phyloP scores from a whole-genome alignment of 2,113 vertebrate genomes.

The Setophaga petechia region DNA sequence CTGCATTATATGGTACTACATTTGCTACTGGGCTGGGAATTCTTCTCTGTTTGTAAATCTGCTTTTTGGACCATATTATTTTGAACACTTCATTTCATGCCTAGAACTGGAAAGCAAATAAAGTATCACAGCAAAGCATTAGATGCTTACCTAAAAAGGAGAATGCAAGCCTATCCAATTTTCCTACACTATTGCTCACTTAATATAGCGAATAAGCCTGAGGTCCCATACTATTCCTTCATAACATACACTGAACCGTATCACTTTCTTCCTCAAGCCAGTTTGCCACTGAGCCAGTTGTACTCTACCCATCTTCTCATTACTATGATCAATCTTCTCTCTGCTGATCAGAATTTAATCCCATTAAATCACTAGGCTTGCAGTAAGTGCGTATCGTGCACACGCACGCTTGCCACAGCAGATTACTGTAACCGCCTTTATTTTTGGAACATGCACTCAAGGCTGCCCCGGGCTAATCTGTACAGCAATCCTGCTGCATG shows the following conservation, averaged over 20 bases:
- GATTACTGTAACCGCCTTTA: slow-evolving; percentile 32
- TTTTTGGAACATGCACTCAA: slow-evolving; percentile 11
- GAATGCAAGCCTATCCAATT: slow-evolving; percentile 26
- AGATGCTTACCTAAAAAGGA: slow-evolving; percentile 20
- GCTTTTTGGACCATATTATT: slow-evolving; percentile 24
- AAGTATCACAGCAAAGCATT: background rate
- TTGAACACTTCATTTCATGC: slow-evolving; percentile 45
- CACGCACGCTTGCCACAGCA: background rate
- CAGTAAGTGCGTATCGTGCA: background rate
- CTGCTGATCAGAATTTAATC: slow-evolving; percentile 54
- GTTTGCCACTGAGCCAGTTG: background rate
- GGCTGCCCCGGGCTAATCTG: background rate
- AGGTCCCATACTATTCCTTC: background rate
- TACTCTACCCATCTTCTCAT: slow-evolving; percentile 11
- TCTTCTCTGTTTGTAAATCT: slow-evolving; percentile 43
- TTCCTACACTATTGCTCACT: background rate
- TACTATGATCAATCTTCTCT: slow-evolving; percentile 33
- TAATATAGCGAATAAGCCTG: background rate
- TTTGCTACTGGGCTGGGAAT: slow-evolving; percentile 12
- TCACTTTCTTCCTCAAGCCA: background rate
- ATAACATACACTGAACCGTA: background rate
- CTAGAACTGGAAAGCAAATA: background rate
- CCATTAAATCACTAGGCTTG: slow-evolving; percentile 29
- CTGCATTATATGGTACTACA: slow-evolving; percentile 12
- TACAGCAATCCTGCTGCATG: background rate